Conservation (phyloP, 1,140 invertebrate species). For the Lepidostoma basale region DNA sequence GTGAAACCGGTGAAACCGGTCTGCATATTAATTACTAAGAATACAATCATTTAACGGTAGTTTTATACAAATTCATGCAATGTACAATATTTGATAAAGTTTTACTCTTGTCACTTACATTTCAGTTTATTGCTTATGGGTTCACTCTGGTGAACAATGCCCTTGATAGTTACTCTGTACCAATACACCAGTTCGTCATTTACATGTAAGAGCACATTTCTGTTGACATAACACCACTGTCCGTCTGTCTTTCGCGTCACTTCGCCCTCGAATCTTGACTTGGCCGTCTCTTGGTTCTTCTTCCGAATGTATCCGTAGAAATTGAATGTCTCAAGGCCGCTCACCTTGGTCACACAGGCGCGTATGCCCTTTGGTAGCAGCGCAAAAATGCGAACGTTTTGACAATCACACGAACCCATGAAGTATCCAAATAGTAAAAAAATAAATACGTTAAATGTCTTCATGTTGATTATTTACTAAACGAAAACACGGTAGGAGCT, state of each 20-base stretch:
- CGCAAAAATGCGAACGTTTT: background rate
- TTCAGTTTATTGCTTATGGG: background rate
- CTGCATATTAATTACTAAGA: too few relatives aligned
- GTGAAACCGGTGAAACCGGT: too few relatives aligned
- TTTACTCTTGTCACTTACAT: too few relatives aligned
- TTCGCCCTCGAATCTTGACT: background rate
- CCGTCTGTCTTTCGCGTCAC: slow-evolving; percentile 1
- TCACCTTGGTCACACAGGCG: background rate
- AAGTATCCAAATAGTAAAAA: too few relatives aligned
- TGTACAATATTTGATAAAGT: too few relatives aligned
- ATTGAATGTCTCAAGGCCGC: background rate
- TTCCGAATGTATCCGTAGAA: background rate
- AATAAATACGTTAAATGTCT: too few relatives aligned
- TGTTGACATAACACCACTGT: slow-evolving; percentile 30
- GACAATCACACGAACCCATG: background rate
- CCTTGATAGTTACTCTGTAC: background rate
- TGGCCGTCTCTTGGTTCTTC: background rate
- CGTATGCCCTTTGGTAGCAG: background rate
- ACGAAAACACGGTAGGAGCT: too few relatives aligned
- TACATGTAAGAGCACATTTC: background rate
- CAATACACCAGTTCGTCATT: background rate
- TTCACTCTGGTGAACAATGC: background rate
- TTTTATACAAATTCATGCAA: too few relatives aligned
- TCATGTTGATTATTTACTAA: too few relatives aligned
- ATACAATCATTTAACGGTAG: too few relatives aligned